Base-by-base conservation (phyloP, 2,888 invertebrate genomes). In the Argynnis bischoffii region DNA sequence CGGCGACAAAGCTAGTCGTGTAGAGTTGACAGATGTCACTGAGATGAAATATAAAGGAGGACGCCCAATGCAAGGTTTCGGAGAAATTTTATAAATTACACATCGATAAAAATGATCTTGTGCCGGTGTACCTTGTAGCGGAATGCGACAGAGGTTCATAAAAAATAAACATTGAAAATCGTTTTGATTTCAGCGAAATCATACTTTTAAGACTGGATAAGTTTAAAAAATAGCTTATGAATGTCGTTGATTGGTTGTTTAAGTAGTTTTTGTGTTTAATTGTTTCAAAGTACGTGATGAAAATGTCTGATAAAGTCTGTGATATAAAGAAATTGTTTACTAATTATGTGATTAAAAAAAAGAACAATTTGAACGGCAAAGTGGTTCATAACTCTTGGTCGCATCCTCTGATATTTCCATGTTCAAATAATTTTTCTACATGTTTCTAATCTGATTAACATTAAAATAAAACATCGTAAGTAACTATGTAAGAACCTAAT, bases 1-100 rank as follows among this genome's bases (percentile, higher is more conserved):
- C 68, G 79, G 81, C 82, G 82, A 87, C 89, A 86, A 85, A 87
- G 83, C 86, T 83, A 84, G 85, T 86, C 84, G 83, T 81, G 59
- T 59, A 59, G 77, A 72, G 82, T 79, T 88, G 88, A 89, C 89
- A 89, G 84, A 85, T 85, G 88, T 87, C 86, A 76, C 75, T 70
- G 75, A 85, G 81, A 89, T 88, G 88, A 88, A 89, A 88, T 84
- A 85, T 87, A 79, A 47, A 26, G 48, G 57, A 76, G 68, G 67
- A 55, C 66, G 70, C 68, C 71, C 73, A 66, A 71, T 72, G 63
- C 69, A 73, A 71, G 72, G 60, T 76, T 81, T 78, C 77, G 74
- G 74, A 78, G 76, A 78, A 80, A 70, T 76, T 69, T 69, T 71
- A 73, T 72, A 71, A 72, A 71, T 71, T 72, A 66, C 66, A 66